Base-by-base conservation (phyloP, 2,888 invertebrate species). In the Lithosia quadra region DNA sequence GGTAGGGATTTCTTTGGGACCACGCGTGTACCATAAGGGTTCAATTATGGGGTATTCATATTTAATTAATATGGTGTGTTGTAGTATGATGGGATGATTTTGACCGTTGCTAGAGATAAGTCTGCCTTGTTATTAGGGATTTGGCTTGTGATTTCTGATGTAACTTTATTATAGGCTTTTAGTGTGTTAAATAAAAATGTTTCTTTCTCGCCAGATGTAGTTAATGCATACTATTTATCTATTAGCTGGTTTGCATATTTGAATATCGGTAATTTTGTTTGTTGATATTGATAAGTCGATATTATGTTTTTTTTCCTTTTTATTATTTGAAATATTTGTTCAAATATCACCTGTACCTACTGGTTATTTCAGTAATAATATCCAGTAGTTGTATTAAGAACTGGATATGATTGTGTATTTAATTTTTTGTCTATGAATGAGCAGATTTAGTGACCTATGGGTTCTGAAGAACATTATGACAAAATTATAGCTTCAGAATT, bases 11-110 rank as follows among this genome's bases (percentile, higher is more conserved):
- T 85, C 81, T 82, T 84, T 85, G 84, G 73, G 83, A 90, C 89
- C 91, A 90, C 90, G 90, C 88, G 92, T 82, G 77, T 79, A 88
- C 86, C 94, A 92, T 92, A 93, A 90, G 93, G 93, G 87, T 84
- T 88, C 84, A 90, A 93, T 94, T 94, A 93, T 86, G 85, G 90
- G 86, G 91, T 90, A 92, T 94, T 94, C 94, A 93, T 94, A 91
- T 90, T 93, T 94, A 94, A 94, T 94, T 94, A 94, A 92, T 92
- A 88, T 86, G 86, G 83, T 86, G 82, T 76, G 69, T 68, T 84
- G 68, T 81, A 84, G 72, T 58, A 67, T 72, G 81, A 75, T 72
- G 76, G 58, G 79, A 73, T 28, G 68, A 80, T 84, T 83, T 93
- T 92, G 91, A 87, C 92, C 82, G 79, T 91, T 85, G 75, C n/a